Percentiles rank a stretch among this genome's conserved stretches.
Conservation (phyloP, 2,888 invertebrate species). For the Cepaea hortensis region DNA sequence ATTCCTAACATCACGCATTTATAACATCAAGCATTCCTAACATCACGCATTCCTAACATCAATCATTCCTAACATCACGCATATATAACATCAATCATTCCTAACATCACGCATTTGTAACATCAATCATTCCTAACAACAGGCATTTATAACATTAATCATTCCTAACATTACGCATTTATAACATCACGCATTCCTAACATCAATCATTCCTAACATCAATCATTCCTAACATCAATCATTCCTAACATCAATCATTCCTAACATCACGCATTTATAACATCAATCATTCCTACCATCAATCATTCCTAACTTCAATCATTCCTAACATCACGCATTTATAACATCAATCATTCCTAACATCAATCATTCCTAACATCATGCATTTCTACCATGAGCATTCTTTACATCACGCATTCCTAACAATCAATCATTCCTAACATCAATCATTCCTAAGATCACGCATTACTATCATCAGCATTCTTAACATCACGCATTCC, state of each 20-base stretch:
- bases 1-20: background rate
- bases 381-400: too few relatives aligned
- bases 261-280: background rate
- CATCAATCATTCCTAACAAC: background rate
- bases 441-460: background rate
- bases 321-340: background rate
- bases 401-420: too few relatives aligned
- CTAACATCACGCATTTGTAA: background rate
- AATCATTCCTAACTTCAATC: background rate
- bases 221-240: background rate
- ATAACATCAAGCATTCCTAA: background rate
- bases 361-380: too few relatives aligned
- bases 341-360: background rate
- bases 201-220: background rate
- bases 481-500: background rate
- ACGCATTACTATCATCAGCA: background rate
- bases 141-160: background rate
- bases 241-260: background rate
- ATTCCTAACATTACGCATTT: background rate
- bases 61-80: background rate
- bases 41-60: background rate
- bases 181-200: background rate
- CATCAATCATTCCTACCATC: background rate
- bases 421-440: background rate
- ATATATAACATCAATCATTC: background rate